Percentiles rank a stretch among this genome's conserved stretches.
These are phyloP conservation scores for Danionella dracula DNA, from an alignment of 2,797 vertebrate genomes.

Conservation along the genomic window DNA sequence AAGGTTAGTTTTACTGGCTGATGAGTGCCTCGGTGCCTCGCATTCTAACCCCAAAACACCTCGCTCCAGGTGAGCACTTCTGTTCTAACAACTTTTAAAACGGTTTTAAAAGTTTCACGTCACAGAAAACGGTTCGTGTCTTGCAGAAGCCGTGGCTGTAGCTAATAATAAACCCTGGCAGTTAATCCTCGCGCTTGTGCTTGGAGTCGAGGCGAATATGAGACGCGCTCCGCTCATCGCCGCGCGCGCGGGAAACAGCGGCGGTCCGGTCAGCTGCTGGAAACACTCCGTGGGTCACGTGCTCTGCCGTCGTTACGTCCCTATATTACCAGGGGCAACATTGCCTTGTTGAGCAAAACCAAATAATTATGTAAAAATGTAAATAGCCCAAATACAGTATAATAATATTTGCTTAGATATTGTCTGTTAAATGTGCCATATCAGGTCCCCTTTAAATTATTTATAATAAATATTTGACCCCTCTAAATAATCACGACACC, in stretches of 20 bases:
- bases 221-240: too few species aligned
- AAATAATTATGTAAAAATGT: too few species aligned
- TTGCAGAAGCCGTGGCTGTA: slow-evolving; percentile 12
- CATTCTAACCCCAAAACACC: not conserved
- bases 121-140: slow-evolving; percentile 2
- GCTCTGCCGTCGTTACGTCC: not conserved
- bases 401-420: too few species aligned
- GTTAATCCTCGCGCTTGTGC: slow-evolving; percentile 56
- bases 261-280: not conserved
- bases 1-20: not conserved
- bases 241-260: slow-evolving; percentile 33
- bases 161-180: slow-evolving; percentile 70
- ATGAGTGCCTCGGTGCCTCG: not conserved
- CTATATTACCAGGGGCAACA: too few species aligned
- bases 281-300: not conserved
- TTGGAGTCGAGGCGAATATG: slow-evolving; percentile 55
- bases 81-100: not conserved
- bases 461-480: too few species aligned
- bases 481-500: too few species aligned
- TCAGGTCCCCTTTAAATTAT: too few species aligned
- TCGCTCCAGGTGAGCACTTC: not conserved
- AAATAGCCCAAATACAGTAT: too few species aligned
- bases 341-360: too few species aligned
- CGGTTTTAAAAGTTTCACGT: not conserved
- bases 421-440: too few species aligned